Evolutionary conservation across 2,113 vertebrate species (phyloP), one percentile per base, ranked within the genome.

Genomic region (Felis chaus): DNA sequence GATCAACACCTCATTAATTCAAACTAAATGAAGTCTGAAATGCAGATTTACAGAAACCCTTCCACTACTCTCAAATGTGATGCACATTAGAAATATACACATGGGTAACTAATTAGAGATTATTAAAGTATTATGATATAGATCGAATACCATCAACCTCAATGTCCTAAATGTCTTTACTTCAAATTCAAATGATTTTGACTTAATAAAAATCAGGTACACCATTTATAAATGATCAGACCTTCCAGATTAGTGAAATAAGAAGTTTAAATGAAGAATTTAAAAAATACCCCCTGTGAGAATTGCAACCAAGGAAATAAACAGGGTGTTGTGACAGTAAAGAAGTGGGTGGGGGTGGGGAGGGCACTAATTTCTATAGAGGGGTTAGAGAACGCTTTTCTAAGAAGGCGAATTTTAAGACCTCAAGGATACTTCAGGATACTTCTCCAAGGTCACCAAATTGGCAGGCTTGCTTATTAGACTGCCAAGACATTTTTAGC

Each of bases 381-480:
- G 4, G 11, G 10, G 29, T 78, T 71, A 74, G 66, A 90, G 31
- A 81, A 81, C 29, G 55, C 33, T 27, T 92, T 79, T 91, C 76
- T 71, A n/a, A 50, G 41, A 66, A 80, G 45, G 41, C 71, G n/a
- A 69, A 65, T 57, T 96, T 91, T 74, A 94, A 73, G 85, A 91
- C 71, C 45, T 50, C 27, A 82, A 96, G 63, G 76, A 21, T 65
- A 65, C 79, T 92, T 87, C n/a, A 13, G 83, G 74, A n/a, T 81
- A 36, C 89, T 86, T 86, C 81, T 82, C 85, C 94, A 97, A 98
- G 92, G 93, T 97, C 91, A 93, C 78, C 55, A 86, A 41, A 53
- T 76, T 86, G 91, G 85, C 97, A 95, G 57, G 80, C 76, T 81
- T 92, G 81, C 57, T 82, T 61, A 90, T 31, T 15, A 21, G 61